A percentile compares a stretch with the other conserved stretches of the same genome.
Conservation (phyloP, 2,888 invertebrate species). For the Diploptera punctata region DNA sequence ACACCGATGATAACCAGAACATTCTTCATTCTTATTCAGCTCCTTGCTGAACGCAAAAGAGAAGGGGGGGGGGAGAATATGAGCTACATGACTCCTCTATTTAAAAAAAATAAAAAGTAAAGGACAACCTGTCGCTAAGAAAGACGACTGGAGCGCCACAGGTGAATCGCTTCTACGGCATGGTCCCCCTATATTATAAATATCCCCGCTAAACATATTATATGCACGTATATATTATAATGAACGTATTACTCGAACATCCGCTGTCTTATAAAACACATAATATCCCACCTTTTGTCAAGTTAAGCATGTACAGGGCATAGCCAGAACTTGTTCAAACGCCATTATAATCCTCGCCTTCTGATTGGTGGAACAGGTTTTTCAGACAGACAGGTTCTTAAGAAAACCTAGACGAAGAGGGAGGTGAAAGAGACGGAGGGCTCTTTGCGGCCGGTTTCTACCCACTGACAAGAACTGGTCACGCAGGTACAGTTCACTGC, state of each 20-base stretch:
- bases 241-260: constrained; percentile 7
- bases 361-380: constrained; percentile 23
- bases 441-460: constrained; percentile 23
- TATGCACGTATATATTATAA: constrained; percentile 21
- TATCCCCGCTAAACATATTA: constrained; percentile 2
- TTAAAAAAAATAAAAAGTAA: too few relatives aligned
- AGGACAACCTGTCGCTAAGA: not conserved
- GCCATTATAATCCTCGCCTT: constrained; percentile 27
- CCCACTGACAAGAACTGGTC: constrained; percentile 35
- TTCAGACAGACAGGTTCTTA: constrained; percentile 28
- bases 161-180: not conserved
- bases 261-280: constrained; percentile 20
- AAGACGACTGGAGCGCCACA: not conserved
- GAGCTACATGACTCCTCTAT: not conserved
- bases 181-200: not conserved
- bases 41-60: too few relatives aligned
- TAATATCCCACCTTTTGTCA: constrained; percentile 23
- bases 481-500: constrained; percentile 29
- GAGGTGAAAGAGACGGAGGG: constrained; percentile 9
- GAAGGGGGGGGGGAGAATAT: not conserved
- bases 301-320: constrained; percentile 26
- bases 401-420: constrained; percentile 24
- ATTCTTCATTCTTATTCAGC: constrained; percentile 2
- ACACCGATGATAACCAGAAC: not conserved
- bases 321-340: constrained; percentile 29